Base-by-base conservation (phyloP, 2,888 invertebrate species). In the Spilarctia lutea region DNA sequence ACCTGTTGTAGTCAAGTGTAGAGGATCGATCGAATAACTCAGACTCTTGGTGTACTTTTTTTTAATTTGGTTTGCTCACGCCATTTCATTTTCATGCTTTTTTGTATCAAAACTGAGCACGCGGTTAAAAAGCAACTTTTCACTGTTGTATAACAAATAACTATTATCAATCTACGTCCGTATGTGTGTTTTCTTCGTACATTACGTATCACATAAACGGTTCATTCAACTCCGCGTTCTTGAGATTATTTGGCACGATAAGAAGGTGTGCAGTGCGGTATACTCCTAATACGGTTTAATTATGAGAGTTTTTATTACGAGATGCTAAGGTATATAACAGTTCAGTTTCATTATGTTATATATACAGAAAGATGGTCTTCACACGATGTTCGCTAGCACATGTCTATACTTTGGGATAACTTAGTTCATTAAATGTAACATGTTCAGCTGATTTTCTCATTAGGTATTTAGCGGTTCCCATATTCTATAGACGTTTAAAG, bases 161-260 rank as follows among this genome's bases (percentile, higher is more conserved):
- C n/a, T n/a, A n/a, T n/a, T 48, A 20, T 60, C 56, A 63, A 27
- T 42, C 20, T 42, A 63, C 42, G 42, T 63, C 30, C 42, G 30
- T 42, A 71, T 42, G 24, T 8, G 39, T 63, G 42, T 65, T 33
- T 20, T 71, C 48, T 45, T 48, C 65, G 48, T 35, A 33, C 48
- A 63, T 33, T 42, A 71, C 65, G 33, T 63, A 42, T 33, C 56
- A 30, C 56, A 60, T 60, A 68, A 67, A 66, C 30, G 30, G 72
- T 66, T 66, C 72, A 70, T 77, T 74, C 60, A 72, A 68, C 72
- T 65, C 42, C 42, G 68, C 72, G 72, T 68, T 72, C 45, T 35
- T 72, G n/a, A 66, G 67, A 75, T 67, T 48, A 66, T 72, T 68
- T 72, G 52, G 16, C 30, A 45, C 66, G 52, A 65, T 72, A 72